Evolutionary conservation across 1,140 invertebrate species (phyloP).

Genomic region (Ctenoplectra terminalis): DNA sequence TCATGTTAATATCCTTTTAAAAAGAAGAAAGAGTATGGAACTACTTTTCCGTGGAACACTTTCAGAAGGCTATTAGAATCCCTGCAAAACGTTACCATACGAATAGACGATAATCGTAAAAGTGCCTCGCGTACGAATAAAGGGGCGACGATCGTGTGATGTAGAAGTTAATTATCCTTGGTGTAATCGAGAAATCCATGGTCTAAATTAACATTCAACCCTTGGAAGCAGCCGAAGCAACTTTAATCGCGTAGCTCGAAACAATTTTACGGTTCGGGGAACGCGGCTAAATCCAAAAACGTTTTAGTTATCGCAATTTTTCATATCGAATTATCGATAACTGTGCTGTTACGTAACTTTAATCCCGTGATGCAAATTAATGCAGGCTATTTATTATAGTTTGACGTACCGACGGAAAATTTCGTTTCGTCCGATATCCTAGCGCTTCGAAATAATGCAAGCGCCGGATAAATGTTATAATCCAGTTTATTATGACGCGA

Average conservation of each 20-base stretch:
- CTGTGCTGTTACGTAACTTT: background rate
- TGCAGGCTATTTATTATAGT: constrained; percentile 13
- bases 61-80: background rate
- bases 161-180: constrained; percentile 63
- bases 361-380: constrained; percentile 14
- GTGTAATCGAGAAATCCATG: constrained; percentile 42
- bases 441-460: background rate
- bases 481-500: constrained; percentile 23
- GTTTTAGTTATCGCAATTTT: background rate
- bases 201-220: constrained; percentile 54
- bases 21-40: too few relatives aligned
- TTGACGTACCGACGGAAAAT: constrained; percentile 10
- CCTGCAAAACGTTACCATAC: background rate
- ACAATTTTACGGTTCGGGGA: constrained; percentile 16
- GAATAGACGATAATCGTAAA: background rate
- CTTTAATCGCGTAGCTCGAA: constrained; percentile 25
- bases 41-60: background rate
- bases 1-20: background rate
- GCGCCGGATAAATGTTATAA: constrained; percentile 33
- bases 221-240: constrained; percentile 3
- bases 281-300: background rate
- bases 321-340: constrained; percentile 17
- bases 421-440: background rate
- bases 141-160: background rate
- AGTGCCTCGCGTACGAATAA: background rate